Evolutionary conservation across 2,113 vertebrate genomes (phyloP).

Genomic region (Corythoichthys haematopterus): DNA sequence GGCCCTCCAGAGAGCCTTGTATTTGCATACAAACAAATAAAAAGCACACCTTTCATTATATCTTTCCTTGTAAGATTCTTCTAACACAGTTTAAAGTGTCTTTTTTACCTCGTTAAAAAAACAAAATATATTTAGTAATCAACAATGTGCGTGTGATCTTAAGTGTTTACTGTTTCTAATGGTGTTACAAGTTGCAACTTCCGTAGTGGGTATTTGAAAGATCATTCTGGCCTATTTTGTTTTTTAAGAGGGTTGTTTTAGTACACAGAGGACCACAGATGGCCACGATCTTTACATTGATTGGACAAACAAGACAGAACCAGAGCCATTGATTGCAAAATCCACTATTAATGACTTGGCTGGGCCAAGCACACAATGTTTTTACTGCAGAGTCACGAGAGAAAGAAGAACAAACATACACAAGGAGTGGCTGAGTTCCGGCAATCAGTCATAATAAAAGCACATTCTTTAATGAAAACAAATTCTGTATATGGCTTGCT

Average conservation of each 20-base stretch:
- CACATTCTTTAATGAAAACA: background rate
- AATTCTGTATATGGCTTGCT: background rate
- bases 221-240: background rate
- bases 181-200: background rate
- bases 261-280: slow-evolving; percentile 10
- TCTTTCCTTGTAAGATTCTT: background rate
- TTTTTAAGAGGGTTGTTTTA: background rate
- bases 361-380: slow-evolving; percentile 28
- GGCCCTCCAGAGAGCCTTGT: background rate
- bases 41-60: background rate
- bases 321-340: slow-evolving; percentile 57
- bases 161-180: background rate
- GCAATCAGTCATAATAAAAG: slow-evolving; percentile 22
- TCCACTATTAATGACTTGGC: slow-evolving; percentile 64
- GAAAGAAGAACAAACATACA: slow-evolving; percentile 30
- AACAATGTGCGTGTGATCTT: background rate
- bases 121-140: background rate
- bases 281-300: slow-evolving; percentile 45
- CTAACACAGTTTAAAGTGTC: background rate
- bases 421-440: slow-evolving; percentile 12
- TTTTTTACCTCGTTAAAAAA: background rate
- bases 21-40: background rate
- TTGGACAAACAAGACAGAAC: slow-evolving; percentile 55
- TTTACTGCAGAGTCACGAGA: slow-evolving; percentile 32
- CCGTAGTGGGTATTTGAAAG: background rate